A percentile compares a stretch with the other conserved stretches of the same genome.
phyloP scores from a whole-genome alignment of 1,140 invertebrate species.

The Polypedilum pembai region DNA sequence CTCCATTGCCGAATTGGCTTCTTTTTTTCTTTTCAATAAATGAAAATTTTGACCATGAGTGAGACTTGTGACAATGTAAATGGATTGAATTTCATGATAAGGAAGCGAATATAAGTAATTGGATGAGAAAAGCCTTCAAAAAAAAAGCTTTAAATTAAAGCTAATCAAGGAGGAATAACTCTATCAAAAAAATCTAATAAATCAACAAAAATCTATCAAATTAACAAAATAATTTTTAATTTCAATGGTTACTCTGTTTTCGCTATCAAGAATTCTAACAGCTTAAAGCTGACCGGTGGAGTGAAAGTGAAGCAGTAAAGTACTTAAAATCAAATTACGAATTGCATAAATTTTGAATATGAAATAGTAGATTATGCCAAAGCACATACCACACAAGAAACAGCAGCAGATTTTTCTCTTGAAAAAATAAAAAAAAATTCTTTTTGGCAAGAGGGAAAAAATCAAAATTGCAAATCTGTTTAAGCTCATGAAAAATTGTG shows the following conservation, averaged over 20 bases:
- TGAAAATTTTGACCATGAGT: too few species aligned
- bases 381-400: neutral
- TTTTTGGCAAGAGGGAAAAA: neutral
- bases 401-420: neutral
- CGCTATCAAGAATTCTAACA: too few species aligned
- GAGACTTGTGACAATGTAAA: neutral
- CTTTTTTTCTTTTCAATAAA: too few species aligned
- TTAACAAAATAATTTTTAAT: too few species aligned
- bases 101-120: neutral
- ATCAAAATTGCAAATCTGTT: slow-evolving; percentile 21
- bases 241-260: too few species aligned
- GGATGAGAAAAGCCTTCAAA: neutral
- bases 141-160: neutral
- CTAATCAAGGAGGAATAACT: too few species aligned
- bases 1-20: neutral
- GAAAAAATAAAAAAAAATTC: neutral
- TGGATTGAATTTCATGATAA: neutral
- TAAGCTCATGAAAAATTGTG: slow-evolving; percentile 27
- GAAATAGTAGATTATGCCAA: neutral
- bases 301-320: neutral
- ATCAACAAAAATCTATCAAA: too few species aligned
- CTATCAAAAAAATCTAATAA: too few species aligned
- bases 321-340: slow-evolving; percentile 13
- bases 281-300: too few species aligned
- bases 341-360: neutral